phyloP scores from a whole-genome alignment of 2,113 vertebrate species.

The Myiagra hebetior region DNA sequence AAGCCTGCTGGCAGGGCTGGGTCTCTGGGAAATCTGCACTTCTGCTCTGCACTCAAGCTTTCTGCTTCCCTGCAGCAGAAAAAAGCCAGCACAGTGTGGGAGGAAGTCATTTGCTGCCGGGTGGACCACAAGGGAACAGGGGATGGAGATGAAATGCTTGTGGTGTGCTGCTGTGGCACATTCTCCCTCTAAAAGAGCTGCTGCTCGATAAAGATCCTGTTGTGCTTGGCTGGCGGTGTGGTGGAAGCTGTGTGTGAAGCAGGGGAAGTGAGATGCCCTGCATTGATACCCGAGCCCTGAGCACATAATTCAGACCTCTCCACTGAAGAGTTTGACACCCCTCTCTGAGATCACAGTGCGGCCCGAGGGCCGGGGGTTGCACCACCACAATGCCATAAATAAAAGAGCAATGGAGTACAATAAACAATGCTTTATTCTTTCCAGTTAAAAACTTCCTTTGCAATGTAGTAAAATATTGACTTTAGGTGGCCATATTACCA shows the following conservation, averaged over 20 bases:
- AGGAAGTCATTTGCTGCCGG: background rate
- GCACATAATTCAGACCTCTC: constrained; percentile 31
- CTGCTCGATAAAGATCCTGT: background rate
- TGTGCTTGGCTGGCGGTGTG: background rate
- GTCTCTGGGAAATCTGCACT: background rate
- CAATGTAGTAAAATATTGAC: constrained; percentile 35
- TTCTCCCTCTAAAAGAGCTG: background rate
- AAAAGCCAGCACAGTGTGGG: background rate
- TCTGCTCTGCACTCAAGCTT: background rate
- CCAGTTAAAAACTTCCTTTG: constrained; percentile 60
- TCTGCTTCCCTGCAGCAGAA: constrained; percentile 1
- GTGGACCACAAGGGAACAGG: background rate
- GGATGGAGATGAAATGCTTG: constrained; percentile 57
- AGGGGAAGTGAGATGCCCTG: background rate
- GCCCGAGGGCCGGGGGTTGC: background rate
- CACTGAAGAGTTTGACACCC: constrained; percentile 35
- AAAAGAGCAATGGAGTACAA: background rate
- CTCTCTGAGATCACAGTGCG: background rate
- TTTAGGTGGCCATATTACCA: constrained; percentile 5
- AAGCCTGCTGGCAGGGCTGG: background rate
- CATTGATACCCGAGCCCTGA: background rate
- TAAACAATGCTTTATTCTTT: constrained; percentile 3
- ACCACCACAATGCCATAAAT: constrained; percentile 29
- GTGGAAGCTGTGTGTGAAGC: background rate
- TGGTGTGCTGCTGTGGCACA: constrained; percentile 48